Conservation (phyloP, 2,113 vertebrate genomes). For the Cranoglanis bouderius region DNA sequence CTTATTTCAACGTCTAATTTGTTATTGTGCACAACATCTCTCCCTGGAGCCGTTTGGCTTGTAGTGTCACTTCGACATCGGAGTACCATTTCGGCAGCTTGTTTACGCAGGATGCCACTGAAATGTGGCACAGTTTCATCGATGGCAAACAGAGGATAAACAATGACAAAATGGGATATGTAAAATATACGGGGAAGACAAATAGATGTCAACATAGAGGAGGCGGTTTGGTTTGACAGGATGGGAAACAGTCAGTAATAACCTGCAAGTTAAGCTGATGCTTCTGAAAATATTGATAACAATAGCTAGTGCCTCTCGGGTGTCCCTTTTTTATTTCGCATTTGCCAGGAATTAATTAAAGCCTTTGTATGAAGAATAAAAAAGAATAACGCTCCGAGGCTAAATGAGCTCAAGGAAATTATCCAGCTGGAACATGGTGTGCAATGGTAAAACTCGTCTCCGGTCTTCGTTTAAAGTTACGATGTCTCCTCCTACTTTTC, state of each 20-base stretch:
- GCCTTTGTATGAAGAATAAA: slow-evolving; percentile 41
- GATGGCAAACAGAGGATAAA: slow-evolving; percentile 29
- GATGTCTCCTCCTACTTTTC: slow-evolving; percentile 8
- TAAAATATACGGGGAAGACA: slow-evolving; percentile 16
- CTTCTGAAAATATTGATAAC: slow-evolving; percentile 33
- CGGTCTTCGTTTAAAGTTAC: neutral
- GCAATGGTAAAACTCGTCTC: slow-evolving; percentile 15
- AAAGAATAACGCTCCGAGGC: slow-evolving; percentile 32
- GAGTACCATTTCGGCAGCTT: slow-evolving; percentile 29
- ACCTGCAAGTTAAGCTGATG: slow-evolving; percentile 30
- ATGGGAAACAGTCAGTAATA: slow-evolving; percentile 22
- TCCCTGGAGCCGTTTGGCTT: slow-evolving; percentile 58
- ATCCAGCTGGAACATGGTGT: slow-evolving; percentile 35
- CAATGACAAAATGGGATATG: slow-evolving; percentile 16
- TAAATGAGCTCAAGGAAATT: slow-evolving; percentile 39
- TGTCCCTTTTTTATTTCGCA: slow-evolving; percentile 29
- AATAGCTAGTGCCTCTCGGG: slow-evolving; percentile 34
- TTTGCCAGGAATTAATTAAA: slow-evolving; percentile 51
- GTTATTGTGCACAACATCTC: slow-evolving; percentile 69
- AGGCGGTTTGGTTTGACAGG: slow-evolving; percentile 42
- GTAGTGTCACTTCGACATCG: slow-evolving; percentile 53
- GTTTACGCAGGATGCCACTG: neutral
- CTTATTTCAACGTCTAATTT: slow-evolving; percentile 76
- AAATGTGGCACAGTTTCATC: slow-evolving; percentile 10
- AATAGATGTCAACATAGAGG: slow-evolving; percentile 24